Evolutionary conservation across 2,113 vertebrate genomes (phyloP).

Genomic region (Uria lomvia): DNA sequence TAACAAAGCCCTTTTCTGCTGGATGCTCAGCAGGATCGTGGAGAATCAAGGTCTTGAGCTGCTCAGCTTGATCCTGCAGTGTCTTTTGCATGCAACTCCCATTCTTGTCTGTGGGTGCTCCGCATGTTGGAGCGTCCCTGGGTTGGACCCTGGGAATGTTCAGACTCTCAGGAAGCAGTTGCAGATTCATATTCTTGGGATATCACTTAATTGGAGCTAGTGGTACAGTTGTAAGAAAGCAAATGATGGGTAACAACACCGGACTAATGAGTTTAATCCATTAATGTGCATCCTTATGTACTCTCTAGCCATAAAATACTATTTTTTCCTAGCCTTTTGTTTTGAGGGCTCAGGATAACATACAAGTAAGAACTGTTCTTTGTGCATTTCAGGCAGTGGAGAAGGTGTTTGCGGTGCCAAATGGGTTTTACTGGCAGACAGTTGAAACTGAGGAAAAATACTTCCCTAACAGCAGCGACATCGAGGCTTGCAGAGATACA

Average conservation of each 20-base stretch:
- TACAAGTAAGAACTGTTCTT: not conserved
- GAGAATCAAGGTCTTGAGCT: not conserved
- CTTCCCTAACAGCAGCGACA: slow-evolving; percentile 54
- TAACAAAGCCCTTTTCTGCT: not conserved
- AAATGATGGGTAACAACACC: not conserved
- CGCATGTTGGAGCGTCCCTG: not conserved
- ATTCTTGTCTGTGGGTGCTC: not conserved
- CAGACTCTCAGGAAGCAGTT: not conserved
- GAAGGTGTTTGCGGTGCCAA: slow-evolving; percentile 58
- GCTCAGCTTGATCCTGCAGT: not conserved
- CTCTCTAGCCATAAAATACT: not conserved
- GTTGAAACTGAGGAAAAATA: slow-evolving; percentile 66
- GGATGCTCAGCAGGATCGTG: not conserved
- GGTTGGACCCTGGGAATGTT: not conserved
- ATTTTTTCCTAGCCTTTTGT: not conserved
- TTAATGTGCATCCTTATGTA: not conserved
- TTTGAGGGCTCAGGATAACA: not conserved
- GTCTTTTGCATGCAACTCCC: not conserved
- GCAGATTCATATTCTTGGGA: not conserved
- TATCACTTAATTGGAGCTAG: not conserved
- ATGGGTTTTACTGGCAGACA: slow-evolving; percentile 78
- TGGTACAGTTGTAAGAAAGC: not conserved
- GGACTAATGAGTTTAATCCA: not conserved
- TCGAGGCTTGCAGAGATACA: slow-evolving; percentile 4
- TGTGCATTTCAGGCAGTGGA: slow-evolving; percentile 67